These are phyloP conservation scores for Maylandia zebra DNA, from an alignment of 2,113 vertebrate species.

Conservation along the genomic window DNA sequence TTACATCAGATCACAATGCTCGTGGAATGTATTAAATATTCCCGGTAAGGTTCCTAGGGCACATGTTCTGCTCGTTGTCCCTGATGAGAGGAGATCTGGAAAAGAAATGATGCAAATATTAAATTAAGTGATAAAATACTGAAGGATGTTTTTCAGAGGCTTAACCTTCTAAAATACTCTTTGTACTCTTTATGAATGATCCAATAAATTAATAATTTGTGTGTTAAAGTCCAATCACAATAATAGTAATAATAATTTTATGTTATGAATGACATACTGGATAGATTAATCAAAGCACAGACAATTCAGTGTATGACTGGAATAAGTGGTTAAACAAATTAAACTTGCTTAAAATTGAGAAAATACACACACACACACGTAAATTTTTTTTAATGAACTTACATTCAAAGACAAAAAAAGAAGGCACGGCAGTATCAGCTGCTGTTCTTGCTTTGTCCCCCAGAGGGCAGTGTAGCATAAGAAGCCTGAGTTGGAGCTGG, in stretches of 20 bases:
- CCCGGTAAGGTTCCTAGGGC: background rate
- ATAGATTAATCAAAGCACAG: background rate
- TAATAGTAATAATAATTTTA: background rate
- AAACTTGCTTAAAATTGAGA: background rate
- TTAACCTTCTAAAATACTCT: background rate
- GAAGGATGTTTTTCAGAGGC: background rate
- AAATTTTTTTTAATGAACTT: background rate
- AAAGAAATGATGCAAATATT: background rate
- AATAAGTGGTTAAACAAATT: background rate
- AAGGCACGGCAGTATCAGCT: conserved; percentile 69
- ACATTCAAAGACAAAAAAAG: conserved; percentile 30
- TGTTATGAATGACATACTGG: background rate
- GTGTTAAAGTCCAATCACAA: background rate
- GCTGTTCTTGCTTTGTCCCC: conserved; percentile 12
- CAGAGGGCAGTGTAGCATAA: conserved; percentile 13
- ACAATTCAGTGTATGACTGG: background rate
- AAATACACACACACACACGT: background rate
- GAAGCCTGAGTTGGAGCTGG: background rate
- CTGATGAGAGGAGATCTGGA: background rate
- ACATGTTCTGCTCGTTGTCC: background rate
- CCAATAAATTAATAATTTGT: background rate
- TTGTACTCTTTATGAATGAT: background rate
- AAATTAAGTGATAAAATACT: background rate
- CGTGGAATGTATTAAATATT: background rate
- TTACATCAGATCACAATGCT: background rate